Percentiles rank a stretch among this genome's conserved stretches.
phyloP scores from a whole-genome alignment of 2,113 vertebrate species.

The Podarcis cretensis region DNA sequence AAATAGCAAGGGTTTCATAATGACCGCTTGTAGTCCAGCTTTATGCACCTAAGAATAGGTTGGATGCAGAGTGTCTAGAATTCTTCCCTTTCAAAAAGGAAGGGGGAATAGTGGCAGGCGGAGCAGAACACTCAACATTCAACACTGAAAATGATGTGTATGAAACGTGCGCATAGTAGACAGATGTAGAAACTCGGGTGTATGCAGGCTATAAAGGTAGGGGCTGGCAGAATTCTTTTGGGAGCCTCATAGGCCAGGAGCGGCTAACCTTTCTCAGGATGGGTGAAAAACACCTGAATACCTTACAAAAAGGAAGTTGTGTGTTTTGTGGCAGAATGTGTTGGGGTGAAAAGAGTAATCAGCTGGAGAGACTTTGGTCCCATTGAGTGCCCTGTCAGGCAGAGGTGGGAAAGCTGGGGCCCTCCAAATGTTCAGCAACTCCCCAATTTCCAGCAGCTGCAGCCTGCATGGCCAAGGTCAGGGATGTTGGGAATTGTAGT shows the following conservation, averaged over 20 bases:
- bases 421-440: background rate
- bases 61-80: background rate
- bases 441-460: background rate
- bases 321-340: background rate
- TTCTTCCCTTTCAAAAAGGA: background rate
- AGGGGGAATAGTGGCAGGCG: too few relatives aligned
- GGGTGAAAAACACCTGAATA: too few relatives aligned
- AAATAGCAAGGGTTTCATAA: background rate
- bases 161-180: background rate
- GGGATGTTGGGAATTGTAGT: background rate
- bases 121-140: background rate
- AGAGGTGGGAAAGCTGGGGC: background rate
- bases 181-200: background rate
- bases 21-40: background rate
- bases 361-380: background rate
- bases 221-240: background rate
- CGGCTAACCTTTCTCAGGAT: too few relatives aligned
- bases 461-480: background rate
- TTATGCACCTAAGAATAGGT: background rate
- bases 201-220: background rate
- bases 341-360: background rate
- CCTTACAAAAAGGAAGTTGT: background rate
- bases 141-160: background rate
- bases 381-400: background rate
- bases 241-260: background rate